Evolutionary conservation across 2,888 invertebrate species (phyloP).

Genomic region (Sminthurides aquaticus): DNA sequence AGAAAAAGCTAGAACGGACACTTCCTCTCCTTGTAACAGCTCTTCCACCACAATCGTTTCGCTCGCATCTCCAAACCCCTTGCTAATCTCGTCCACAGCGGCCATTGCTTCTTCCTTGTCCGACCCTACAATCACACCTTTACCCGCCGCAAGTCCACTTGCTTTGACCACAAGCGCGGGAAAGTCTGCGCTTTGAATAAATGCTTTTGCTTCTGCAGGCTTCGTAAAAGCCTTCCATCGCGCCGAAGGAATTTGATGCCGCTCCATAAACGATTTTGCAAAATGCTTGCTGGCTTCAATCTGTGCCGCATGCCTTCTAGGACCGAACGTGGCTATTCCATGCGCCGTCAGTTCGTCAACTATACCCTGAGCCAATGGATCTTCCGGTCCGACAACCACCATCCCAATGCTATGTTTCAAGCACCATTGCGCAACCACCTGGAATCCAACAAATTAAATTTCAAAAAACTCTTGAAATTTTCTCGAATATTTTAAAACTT

Average conservation of each 20-base stretch:
- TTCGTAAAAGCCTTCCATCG: constrained; percentile 72
- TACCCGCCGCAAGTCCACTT: constrained; percentile 91
- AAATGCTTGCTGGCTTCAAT: constrained; percentile 90
- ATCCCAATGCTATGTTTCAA: constrained; percentile 60
- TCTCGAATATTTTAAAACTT: no score
- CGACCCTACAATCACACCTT: constrained; percentile 85
- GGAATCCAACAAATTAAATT: no score
- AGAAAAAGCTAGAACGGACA: constrained; percentile 83
- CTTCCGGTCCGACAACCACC: constrained; percentile 90
- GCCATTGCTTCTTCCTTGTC: constrained; percentile 67
- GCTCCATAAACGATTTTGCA: constrained; percentile 88
- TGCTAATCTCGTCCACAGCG: constrained; percentile 75
- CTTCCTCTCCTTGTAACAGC: constrained; percentile 81
- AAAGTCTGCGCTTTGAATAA: constrained; percentile 69
- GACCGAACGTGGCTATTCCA: constrained; percentile 80
- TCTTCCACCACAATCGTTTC: constrained; percentile 84
- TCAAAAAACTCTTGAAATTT: no score
- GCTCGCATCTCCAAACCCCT: constrained; percentile 76
- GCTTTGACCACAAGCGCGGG: constrained; percentile 89
- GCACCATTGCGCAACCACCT: constrained; percentile 70
- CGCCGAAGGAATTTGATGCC: constrained; percentile 84
- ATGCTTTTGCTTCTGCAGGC: constrained; percentile 65
- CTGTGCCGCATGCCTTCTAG: constrained; percentile 68
- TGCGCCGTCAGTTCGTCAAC: constrained; percentile 61
- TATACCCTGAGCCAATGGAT: constrained; percentile 80